Percentiles rank a stretch among this genome's conserved stretches.
phyloP scores from a whole-genome alignment of 2,888 invertebrate species.

The Osedax frankpressi region DNA sequence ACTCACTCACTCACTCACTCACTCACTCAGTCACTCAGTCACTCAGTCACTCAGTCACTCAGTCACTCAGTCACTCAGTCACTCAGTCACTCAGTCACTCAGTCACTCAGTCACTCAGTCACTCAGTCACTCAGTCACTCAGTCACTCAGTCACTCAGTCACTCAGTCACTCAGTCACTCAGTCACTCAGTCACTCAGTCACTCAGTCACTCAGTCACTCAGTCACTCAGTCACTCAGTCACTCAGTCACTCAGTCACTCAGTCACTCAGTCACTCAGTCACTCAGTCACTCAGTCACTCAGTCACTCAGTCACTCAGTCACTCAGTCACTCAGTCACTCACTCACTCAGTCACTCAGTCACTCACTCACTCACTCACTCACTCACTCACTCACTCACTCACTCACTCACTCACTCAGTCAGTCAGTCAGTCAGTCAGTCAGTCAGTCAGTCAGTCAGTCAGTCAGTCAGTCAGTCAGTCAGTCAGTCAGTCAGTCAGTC shows the following conservation, averaged over 20 bases:
- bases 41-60: neutral
- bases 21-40: neutral
- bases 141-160: conserved; percentile 19
- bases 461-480: neutral
- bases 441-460: neutral
- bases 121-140: conserved; percentile 21
- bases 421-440: neutral
- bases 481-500: neutral
- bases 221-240: conserved; percentile 15
- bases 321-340: conserved; percentile 6
- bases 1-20: neutral
- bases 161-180: conserved; percentile 21
- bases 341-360: conserved; percentile 17
- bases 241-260: conserved; percentile 16
- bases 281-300: conserved; percentile 16
- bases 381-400: conserved; percentile 25
- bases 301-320: conserved; percentile 10
- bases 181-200: conserved; percentile 13
- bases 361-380: conserved; percentile 16
- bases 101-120: conserved; percentile 23
- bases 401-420: neutral
- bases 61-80: neutral
- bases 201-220: conserved; percentile 14
- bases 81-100: conserved; percentile 21
- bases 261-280: conserved; percentile 5